Percentiles rank a stretch among this genome's conserved stretches.
phyloP scores from a whole-genome alignment of 2,113 vertebrate species.

The Rhea americana region DNA sequence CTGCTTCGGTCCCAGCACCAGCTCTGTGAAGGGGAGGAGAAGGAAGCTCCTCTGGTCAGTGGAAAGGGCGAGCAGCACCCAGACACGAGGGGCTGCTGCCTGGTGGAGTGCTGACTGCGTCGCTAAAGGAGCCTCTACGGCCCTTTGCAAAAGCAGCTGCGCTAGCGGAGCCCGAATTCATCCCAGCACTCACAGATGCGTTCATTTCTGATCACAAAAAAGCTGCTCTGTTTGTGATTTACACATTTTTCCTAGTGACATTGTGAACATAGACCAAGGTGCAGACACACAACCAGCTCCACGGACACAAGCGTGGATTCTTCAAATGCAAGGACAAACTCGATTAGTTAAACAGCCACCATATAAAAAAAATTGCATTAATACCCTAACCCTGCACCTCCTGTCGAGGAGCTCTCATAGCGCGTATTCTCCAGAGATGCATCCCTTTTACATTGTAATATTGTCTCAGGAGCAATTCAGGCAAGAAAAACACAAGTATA shows the following conservation, averaged over 20 bases:
- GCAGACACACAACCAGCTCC: fast-evolving
- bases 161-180: not conserved
- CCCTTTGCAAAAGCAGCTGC: not conserved
- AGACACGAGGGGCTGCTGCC: too few species aligned
- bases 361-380: not conserved
- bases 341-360: not conserved
- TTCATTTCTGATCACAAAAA: not conserved
- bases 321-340: not conserved
- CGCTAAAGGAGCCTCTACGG: not conserved
- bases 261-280: not conserved
- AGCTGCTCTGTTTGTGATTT: not conserved
- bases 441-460: not conserved
- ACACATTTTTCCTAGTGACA: not conserved
- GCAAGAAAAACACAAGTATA: not conserved
- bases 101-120: not conserved
- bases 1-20: too few species aligned
- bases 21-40: too few species aligned
- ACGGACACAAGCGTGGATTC: not conserved
- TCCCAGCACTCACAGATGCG: not conserved
- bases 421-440: not conserved
- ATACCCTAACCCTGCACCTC: not conserved
- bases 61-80: not conserved
- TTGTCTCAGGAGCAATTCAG: not conserved
- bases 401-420: fast-evolving
- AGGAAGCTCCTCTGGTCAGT: not conserved